Base-by-base conservation (phyloP, 2,113 vertebrate species). In the Gobio gobio region DNA sequence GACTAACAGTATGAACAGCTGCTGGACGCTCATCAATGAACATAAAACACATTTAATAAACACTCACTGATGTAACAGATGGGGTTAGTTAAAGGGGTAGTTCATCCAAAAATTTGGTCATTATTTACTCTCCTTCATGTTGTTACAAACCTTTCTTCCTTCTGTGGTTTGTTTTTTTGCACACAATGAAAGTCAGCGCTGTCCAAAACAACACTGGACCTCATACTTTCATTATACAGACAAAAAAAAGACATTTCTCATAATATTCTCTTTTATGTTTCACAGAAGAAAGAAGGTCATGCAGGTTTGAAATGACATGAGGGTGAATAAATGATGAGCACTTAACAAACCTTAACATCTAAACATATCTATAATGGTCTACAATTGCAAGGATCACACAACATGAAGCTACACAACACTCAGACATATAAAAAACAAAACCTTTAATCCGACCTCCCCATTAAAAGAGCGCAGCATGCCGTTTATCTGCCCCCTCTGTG, bases 401-500 rank as follows among this genome's bases (percentile, higher is more conserved):
- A 58, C 33, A 40, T 14, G 5, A 1, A 40, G 40, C 5, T n/a
- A 77, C 0, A 1, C 8, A 33, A 77, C 49, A 77, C 33, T 59
- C 12, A 78, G 8, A 77, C 8, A 54, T 26, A n/a, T 16, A 59
- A 43, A 61, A 40, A 26, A 16, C 13, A 3, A 26, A 64, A 80
- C 78, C 58, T 64, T 80, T 29, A 64, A 20, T 80, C 58, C 58
- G 47, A 29, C 58, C 49, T 86, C 43, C 12, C 16, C 56, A 63
- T 76, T 45, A 22, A 84, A 10, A 68, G 86, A 54, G 43, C 54
- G 51, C 26, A 78, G 76, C 54, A 74, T 63, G 64, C 68, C 33
- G 24, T 73, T 78, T 61, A 72, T 83, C 49, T 73, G 66, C 22
- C 58, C 59, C 77, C 64, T 80, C 77, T 84, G 83, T 56, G 74